Conservation (phyloP, 2,888 invertebrate genomes). For the Neelides folsomi region DNA sequence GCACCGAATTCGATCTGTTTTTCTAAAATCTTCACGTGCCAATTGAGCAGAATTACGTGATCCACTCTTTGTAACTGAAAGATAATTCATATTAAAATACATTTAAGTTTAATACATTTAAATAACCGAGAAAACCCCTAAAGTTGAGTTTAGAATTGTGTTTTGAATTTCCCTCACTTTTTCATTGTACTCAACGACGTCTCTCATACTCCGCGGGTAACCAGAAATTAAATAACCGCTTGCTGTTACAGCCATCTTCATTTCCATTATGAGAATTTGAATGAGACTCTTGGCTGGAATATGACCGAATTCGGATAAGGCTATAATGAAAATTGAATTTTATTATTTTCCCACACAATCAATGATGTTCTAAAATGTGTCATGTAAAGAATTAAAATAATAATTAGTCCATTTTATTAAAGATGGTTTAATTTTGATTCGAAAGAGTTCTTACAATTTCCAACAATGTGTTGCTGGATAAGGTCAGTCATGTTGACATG, state of each 20-base stretch:
- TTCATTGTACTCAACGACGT: constrained; percentile 80
- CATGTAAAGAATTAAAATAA: no score
- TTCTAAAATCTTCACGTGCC: constrained; percentile 73
- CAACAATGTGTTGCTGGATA: constrained; percentile 74
- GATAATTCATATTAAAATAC: neutral
- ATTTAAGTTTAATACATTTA: neutral
- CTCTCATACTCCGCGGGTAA: constrained; percentile 79
- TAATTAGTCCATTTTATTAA: no score
- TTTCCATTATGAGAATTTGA: constrained; percentile 79
- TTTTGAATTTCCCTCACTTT: constrained; percentile 48
- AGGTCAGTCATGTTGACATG: constrained; percentile 87
- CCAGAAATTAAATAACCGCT: constrained; percentile 79
- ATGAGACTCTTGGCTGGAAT: constrained; percentile 75
- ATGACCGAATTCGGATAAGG: constrained; percentile 64
- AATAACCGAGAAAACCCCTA: neutral
- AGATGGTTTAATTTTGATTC: no score
- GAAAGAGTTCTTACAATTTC: constrained; percentile 51
- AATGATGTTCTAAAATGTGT: no score
- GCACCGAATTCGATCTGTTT: constrained; percentile 82
- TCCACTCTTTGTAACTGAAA: constrained; percentile 71
- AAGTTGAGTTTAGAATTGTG: neutral
- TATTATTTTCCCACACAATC: neutral
- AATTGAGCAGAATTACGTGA: constrained; percentile 71
- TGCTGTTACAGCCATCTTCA: constrained; percentile 80
- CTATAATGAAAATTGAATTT: constrained; percentile 10